Base-by-base conservation (phyloP, 2,113 vertebrate species). In the Microcebus murinus region DNA sequence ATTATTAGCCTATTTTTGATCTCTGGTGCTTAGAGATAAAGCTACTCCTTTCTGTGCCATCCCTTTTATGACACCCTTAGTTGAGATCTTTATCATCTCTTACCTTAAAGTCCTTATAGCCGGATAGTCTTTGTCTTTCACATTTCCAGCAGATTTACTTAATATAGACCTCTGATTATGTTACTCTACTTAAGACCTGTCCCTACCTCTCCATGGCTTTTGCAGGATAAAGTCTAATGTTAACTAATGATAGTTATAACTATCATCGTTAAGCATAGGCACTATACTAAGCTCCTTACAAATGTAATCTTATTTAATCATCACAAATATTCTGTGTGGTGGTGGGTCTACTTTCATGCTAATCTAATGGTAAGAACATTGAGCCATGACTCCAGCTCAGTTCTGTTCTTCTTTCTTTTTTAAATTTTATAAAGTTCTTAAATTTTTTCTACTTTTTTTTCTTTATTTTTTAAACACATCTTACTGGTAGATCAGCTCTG, bases 111-210 rank as follows among this genome's bases (percentile, higher is more conserved):
- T 84, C 20, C 3, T 27, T 87, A 1, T 92, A 83, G 77, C 42
- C 57, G 42, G 13, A 29, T 63, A 12, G 61, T 63, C 61, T 96
- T 95, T 91, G 42, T 95, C 85, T 94, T 90, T 96, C 65, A 93
- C 45, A 89, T 52, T 93, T 85, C 4, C 6, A 90, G 34, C 8
- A 95, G 65, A 63, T 92, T 92, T 94, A 89, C 82, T 89, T 88
- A 91, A 96, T 89, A 95, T 81, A 96, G 81, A 90, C 15, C 68
- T 91, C 65, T 80, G 48, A 68, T 88, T 42, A 42, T 85, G 63
- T 95, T 95, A 90, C 17, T 95, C 23, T 52, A 61, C 73, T 85
- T 89, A 90, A 96, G 86, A 92, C 23, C 25, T 59, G 15, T 67
- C n/a, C 45, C 50, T 80, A 0, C 88, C 6, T 93, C n/a, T 29